Evolutionary conservation across 2,888 invertebrate genomes (phyloP), one percentile per base, ranked within the genome.

Genomic region (Pasiphila rectangulata): DNA sequence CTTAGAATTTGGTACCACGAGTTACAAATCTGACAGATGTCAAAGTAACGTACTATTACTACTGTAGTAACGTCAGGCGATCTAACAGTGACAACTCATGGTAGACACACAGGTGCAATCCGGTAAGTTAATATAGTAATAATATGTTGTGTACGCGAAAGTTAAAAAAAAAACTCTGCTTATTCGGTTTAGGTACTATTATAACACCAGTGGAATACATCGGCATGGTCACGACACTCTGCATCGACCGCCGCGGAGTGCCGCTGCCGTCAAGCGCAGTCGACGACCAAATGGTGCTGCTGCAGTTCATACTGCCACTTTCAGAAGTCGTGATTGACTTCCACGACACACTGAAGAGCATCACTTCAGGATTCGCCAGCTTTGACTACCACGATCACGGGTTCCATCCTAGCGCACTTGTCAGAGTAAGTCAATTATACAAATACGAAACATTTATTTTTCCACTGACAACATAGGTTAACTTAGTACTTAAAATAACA

Each of bases 261-360:
- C 93, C 95, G 54, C 90, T 92, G 44, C 93, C 93, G 0, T 90
- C 94, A 0, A 91, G 78, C 43, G 94, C 95, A 54, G 94, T 98
- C 16, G 98, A 98, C 72, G 93, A 95, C 53, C 90, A 92, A 20
- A 91, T 96, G 71, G 87, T 97, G 0, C 90, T 98, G 85, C 75
- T 98, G 72, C 94, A 94, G 63, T 97, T 94, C 69, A 83, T 93
- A 23, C 80, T 99, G 38, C 99, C 99, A 0, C 84, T 99, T 3
- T 96, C 94, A 61, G 99, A 99, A 90, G 94, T 99, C 16, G 94
- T 99, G 7, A 83, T 98, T 4, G 98, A 99, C 79, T 99, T 99
- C 77, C 98, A 98, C 71, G 98, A 99, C 72, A 90, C 91, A 2
- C 84, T 98, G 1, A 99, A 99, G 80, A 94, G 95, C 7, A 65